A percentile compares a stretch with the other conserved stretches of the same genome.
phyloP scores from a whole-genome alignment of 2,888 invertebrate genomes.

The Caenorhabditis zanzibari region DNA sequence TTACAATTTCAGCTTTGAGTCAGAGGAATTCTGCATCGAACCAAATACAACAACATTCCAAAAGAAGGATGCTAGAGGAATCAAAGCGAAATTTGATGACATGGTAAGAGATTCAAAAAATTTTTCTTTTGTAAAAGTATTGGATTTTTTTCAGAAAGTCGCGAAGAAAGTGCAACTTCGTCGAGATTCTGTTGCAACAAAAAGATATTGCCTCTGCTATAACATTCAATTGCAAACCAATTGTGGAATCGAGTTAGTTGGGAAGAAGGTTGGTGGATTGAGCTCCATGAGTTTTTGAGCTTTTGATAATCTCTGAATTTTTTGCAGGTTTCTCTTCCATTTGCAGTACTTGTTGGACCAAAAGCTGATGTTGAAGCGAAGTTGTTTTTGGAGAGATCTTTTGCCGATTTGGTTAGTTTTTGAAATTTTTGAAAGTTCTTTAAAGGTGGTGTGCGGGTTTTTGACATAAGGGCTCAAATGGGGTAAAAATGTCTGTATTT shows the following conservation, averaged over 20 bases:
- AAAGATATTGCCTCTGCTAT: slow-evolving; percentile 82
- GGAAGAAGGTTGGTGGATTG: slow-evolving; percentile 70
- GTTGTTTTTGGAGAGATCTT: slow-evolving; percentile 81
- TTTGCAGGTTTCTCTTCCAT: slow-evolving; percentile 81
- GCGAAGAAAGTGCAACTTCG: slow-evolving; percentile 83
- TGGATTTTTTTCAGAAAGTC: slow-evolving; percentile 76
- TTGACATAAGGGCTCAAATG: too few species aligned
- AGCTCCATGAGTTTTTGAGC: slow-evolving; percentile 19
- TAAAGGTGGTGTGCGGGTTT: too few species aligned
- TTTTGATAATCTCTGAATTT: too few species aligned
- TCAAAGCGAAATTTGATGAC: slow-evolving; percentile 82
- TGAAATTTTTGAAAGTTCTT: neutral
- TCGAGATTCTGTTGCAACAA: slow-evolving; percentile 82
- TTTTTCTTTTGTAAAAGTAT: too few species aligned
- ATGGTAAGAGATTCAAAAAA: slow-evolving; percentile 72
- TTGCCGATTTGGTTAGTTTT: slow-evolving; percentile 76
- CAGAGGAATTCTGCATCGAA: slow-evolving; percentile 82
- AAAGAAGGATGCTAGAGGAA: slow-evolving; percentile 74
- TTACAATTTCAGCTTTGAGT: slow-evolving; percentile 74
- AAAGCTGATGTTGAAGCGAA: slow-evolving; percentile 83
- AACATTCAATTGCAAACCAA: slow-evolving; percentile 77
- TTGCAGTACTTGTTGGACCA: slow-evolving; percentile 83
- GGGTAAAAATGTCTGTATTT: too few species aligned
- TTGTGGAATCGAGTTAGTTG: slow-evolving; percentile 81
- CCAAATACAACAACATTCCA: slow-evolving; percentile 75